Percentiles rank a stretch among this genome's conserved stretches.
Conservation (phyloP, 2,797 vertebrate species). For the Polyboroides typus region DNA sequence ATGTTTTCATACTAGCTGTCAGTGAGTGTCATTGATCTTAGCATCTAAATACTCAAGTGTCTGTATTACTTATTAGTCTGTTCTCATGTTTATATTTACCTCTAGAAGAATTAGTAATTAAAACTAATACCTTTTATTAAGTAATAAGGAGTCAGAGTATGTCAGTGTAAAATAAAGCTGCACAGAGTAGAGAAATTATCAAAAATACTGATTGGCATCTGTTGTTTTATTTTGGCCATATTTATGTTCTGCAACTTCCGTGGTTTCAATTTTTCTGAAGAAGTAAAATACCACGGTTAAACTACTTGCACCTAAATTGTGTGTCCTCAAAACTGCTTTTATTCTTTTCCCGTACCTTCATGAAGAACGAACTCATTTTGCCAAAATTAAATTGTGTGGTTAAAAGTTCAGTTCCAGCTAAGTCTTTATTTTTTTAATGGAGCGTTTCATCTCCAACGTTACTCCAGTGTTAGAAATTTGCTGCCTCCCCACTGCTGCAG, state of each 20-base stretch:
- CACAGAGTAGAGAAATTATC: neutral
- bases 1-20: neutral
- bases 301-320: neutral
- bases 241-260: neutral
- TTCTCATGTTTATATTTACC: neutral
- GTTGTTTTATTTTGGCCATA: neutral
- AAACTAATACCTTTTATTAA: neutral
- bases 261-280: neutral
- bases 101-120: neutral
- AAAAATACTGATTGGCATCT: neutral
- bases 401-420: neutral
- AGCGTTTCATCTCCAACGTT: rapidly evolving
- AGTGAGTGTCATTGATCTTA: neutral
- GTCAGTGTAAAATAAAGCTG: neutral
- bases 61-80: neutral
- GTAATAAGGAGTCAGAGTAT: neutral
- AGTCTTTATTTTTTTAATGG: neutral
- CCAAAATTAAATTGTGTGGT: neutral
- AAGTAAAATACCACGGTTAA: neutral
- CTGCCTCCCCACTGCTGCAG: neutral
- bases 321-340: neutral
- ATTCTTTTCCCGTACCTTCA: neutral
- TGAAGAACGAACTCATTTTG: neutral
- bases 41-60: neutral
- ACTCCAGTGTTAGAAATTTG: neutral